Evolutionary conservation across 1,140 invertebrate genomes (phyloP), one percentile per base, ranked within the genome.

Genomic region (Drepana arcuata): DNA sequence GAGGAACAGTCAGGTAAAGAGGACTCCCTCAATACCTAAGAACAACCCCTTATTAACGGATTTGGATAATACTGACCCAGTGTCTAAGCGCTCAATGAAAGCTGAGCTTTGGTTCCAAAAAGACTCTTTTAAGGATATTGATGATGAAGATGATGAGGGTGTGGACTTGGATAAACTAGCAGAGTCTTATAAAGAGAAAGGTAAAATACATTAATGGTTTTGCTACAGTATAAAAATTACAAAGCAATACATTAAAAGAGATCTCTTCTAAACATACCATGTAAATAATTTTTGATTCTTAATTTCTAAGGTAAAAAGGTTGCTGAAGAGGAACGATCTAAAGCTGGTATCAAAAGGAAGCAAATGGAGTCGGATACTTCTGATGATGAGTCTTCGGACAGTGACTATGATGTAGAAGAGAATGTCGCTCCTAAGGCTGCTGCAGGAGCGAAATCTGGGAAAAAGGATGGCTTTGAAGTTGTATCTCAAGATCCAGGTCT

Each of bases 31-130:
- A 55, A 71, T 71, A 28, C 64, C 68, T 6, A 81, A 80, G 41
- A 77, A 86, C 16, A 91, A 97, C 88, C 95, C 95, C 2, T 70
- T 97, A 0, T 84, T 97, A 6, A 94, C 93, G 9, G 94, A 95
- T 63, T 82, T 96, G 16, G 94, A 96, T 65, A 81, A 88, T 34
- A 86, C 90, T 11, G 89, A 92, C 36, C 90, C 90, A 48, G 87
- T 90, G 27, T 86, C 89, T 0, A 92, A 89, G 59, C 86, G 88
- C 23, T 82, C 89, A 25, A 88, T 91, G 39, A 94, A 93, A 75
- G 93, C 93, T 0, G 86, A 94, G 47, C 73, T 93, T 7, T 98
- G 95, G 95, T 97, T 97, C 72, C 90, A 94, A 56, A 94, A 95
- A 83, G 93, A 95, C 55, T 86, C 89, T 33, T 96, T 98, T 64